These are phyloP conservation scores for Graphium colonna DNA, from an alignment of 2,888 invertebrate genomes.

Conservation along the genomic window DNA sequence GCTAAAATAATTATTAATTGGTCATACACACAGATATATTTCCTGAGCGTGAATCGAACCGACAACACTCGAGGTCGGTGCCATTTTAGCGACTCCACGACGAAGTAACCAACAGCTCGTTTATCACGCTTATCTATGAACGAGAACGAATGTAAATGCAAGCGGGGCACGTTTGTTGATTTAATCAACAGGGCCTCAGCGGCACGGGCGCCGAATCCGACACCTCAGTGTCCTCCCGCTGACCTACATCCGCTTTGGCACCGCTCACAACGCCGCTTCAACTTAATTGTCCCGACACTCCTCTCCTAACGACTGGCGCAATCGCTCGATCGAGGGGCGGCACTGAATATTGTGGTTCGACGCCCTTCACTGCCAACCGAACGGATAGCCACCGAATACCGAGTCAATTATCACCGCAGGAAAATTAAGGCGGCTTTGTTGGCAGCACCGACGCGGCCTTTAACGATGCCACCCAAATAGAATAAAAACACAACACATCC, in stretches of 20 bases:
- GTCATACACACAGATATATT: no score
- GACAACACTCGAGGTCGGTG: no score
- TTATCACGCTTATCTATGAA: neutral
- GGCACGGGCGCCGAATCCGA: conserved; percentile 48
- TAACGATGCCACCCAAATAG: conserved; percentile 36
- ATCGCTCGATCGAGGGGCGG: conserved; percentile 70
- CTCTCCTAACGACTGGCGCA: conserved; percentile 77
- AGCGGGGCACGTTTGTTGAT: conserved; percentile 7
- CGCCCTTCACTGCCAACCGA: conserved; percentile 47
- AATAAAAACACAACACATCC: conserved; percentile 60
- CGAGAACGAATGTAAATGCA: neutral
- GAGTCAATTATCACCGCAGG: conserved; percentile 56
- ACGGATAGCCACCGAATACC: conserved; percentile 46
- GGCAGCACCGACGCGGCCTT: conserved; percentile 49
- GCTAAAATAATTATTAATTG: no score
- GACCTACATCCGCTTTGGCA: conserved; percentile 80
- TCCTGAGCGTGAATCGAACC: no score
- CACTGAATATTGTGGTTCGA: conserved; percentile 50
- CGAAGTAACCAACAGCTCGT: no score
- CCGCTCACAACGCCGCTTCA: conserved; percentile 77
- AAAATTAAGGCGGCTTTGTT: conserved; percentile 54
- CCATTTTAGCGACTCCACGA: no score
- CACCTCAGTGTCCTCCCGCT: conserved; percentile 65
- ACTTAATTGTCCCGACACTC: conserved; percentile 79
- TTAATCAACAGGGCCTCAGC: conserved; percentile 23